These are phyloP conservation scores for Lepidurus apus DNA, from an alignment of 1,140 invertebrate species.

Conservation along the genomic window DNA sequence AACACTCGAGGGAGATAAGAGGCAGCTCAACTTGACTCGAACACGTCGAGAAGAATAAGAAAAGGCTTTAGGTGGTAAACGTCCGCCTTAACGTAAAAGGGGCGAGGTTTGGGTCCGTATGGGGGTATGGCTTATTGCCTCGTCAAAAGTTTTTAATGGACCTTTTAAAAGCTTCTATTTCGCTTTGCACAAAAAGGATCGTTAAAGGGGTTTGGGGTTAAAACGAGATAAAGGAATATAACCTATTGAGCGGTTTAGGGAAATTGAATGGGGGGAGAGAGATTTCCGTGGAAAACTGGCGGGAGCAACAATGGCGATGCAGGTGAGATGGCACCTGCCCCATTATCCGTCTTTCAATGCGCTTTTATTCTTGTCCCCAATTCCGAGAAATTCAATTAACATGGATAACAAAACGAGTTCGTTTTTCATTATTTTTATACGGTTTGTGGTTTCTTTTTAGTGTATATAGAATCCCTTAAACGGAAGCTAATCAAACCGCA, in stretches of 20 bases:
- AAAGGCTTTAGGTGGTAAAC: neutral
- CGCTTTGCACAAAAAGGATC: too few species aligned
- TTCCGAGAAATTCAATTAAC: conserved; percentile 11
- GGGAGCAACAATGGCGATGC: neutral
- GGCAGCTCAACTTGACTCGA: neutral
- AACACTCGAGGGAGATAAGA: neutral
- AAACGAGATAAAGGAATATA: neutral
- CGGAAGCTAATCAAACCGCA: too few species aligned
- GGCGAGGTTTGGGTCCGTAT: neutral
- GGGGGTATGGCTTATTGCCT: neutral
- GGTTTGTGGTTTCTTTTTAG: too few species aligned
- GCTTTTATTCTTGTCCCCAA: neutral
- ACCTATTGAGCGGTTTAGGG: neutral
- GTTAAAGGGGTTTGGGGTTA: neutral
- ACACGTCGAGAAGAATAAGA: neutral
- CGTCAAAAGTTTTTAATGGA: neutral
- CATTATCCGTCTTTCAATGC: neutral
- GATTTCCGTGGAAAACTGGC: conserved; percentile 10
- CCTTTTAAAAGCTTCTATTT: too few species aligned
- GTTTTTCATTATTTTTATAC: neutral
- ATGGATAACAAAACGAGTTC: neutral
- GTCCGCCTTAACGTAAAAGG: neutral
- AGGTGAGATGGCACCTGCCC: conserved; percentile 6
- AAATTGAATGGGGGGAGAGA: conserved; percentile 2
- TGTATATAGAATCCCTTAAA: too few species aligned